Percentiles rank a stretch among this genome's conserved stretches.
phyloP scores from a whole-genome alignment of 2,888 invertebrate genomes.

The Thymelicus sylvestris region DNA sequence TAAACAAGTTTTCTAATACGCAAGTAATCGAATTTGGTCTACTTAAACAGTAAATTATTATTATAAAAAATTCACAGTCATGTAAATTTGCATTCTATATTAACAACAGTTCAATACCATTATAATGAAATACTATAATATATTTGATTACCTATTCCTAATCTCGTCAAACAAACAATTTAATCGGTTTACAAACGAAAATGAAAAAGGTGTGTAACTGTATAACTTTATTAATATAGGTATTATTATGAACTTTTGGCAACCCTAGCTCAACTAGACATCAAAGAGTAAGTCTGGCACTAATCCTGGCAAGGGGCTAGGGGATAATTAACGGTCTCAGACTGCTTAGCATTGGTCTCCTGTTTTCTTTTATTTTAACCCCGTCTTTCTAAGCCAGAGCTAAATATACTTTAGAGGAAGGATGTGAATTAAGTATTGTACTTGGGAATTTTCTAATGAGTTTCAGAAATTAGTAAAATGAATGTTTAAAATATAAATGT shows the following conservation, averaged over 20 bases:
- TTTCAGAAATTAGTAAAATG: background rate
- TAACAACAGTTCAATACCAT: no score
- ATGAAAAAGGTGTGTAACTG: no score
- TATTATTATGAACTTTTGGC: conserved; percentile 19
- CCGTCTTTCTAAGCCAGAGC: conserved; percentile 3
- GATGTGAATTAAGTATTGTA: conserved; percentile 17
- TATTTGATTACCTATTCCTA: no score
- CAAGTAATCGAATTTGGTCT: no score
- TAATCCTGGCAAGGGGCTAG: conserved; percentile 44
- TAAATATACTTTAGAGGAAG: conserved; percentile 15
- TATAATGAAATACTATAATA: no score
- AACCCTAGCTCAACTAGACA: conserved; percentile 31
- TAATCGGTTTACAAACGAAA: no score
- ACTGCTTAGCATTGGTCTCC: conserved; percentile 41
- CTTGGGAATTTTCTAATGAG: background rate
- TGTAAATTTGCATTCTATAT: no score
- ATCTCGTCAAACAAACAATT: no score
- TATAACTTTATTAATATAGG: background rate
- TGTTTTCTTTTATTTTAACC: conserved; percentile 43
- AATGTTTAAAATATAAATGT: no score
- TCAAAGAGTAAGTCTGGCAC: conserved; percentile 42
- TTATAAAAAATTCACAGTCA: no score
- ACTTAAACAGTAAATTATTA: no score
- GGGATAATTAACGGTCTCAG: conserved; percentile 44
- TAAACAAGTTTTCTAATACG: no score